These are phyloP conservation scores for Eucera pruinosa DNA, from an alignment of 2,888 invertebrate genomes.

Conservation along the genomic window DNA sequence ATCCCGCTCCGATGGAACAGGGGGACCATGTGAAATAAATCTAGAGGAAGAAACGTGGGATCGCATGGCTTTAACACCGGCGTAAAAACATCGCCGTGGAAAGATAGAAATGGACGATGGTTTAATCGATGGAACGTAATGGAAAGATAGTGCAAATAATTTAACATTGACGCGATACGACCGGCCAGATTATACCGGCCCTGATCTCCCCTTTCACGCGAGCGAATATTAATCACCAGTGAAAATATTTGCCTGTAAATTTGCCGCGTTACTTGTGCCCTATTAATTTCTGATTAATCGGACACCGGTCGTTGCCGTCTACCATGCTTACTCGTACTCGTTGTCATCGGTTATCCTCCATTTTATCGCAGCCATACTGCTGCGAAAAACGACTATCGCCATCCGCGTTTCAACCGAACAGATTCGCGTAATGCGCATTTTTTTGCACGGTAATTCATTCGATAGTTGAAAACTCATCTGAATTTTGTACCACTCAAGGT, in stretches of 20 bases:
- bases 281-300: conserved; percentile 50
- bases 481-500: too few relatives aligned
- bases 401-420: too few relatives aligned
- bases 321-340: not conserved
- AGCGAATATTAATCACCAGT: conserved; percentile 40
- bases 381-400: not conserved
- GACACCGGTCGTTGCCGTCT: conserved; percentile 9
- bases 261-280: conserved; percentile 42
- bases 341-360: conserved; percentile 6
- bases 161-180: conserved; percentile 24
- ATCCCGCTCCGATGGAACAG: not conserved
- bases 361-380: not conserved
- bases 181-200: conserved; percentile 22
- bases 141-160: conserved; percentile 37
- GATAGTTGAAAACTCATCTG: too few relatives aligned
- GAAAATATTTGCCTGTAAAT: conserved; percentile 50
- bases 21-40: conserved; percentile 5
- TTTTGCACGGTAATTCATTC: too few relatives aligned
- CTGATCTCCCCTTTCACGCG: conserved; percentile 13
- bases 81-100: conserved; percentile 11
- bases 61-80: too few relatives aligned
- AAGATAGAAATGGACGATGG: not conserved
- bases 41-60: not conserved
- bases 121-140: conserved; percentile 37
- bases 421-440: too few relatives aligned